Evolutionary conservation across 2,797 vertebrate species (phyloP).

Genomic region (Pipistrellus pygmaeus): DNA sequence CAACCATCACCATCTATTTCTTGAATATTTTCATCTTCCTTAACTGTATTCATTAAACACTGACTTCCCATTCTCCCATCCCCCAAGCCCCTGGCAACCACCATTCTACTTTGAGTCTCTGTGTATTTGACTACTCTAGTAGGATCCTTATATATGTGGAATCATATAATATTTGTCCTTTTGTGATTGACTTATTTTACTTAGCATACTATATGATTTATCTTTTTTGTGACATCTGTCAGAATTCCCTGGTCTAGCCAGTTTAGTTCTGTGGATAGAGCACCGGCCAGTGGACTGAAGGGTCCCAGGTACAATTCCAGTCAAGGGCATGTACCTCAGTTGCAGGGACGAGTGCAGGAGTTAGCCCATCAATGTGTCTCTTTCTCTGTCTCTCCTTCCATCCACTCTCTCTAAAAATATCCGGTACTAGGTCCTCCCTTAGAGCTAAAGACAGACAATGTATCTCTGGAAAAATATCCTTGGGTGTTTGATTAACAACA

Average conservation of each 20-base stretch:
- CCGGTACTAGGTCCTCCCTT: too few species aligned
- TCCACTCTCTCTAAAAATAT: too few species aligned
- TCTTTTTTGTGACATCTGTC: neutral
- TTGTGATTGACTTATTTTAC: constrained; percentile 22
- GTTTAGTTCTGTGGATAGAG: too few species aligned
- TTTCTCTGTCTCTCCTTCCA: too few species aligned
- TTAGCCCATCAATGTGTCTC: too few species aligned
- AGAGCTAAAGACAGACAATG: too few species aligned
- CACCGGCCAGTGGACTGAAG: too few species aligned
- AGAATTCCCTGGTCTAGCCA: neutral
- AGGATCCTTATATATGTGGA: neutral
- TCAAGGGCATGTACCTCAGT: too few species aligned
- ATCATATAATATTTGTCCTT: neutral
- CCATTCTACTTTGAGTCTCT: neutral
- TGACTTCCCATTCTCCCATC: neutral
- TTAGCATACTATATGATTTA: neutral
- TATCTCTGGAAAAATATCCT: too few species aligned
- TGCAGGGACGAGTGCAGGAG: too few species aligned
- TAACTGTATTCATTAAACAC: neutral
- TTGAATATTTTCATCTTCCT: constrained; percentile 7
- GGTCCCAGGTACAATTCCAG: too few species aligned
- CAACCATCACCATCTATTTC: neutral
- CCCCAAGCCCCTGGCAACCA: neutral
- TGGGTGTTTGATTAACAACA: too few species aligned
- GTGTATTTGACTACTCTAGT: neutral